Evolutionary conservation across 1,140 invertebrate genomes (phyloP).

Genomic region (Apis florea): DNA sequence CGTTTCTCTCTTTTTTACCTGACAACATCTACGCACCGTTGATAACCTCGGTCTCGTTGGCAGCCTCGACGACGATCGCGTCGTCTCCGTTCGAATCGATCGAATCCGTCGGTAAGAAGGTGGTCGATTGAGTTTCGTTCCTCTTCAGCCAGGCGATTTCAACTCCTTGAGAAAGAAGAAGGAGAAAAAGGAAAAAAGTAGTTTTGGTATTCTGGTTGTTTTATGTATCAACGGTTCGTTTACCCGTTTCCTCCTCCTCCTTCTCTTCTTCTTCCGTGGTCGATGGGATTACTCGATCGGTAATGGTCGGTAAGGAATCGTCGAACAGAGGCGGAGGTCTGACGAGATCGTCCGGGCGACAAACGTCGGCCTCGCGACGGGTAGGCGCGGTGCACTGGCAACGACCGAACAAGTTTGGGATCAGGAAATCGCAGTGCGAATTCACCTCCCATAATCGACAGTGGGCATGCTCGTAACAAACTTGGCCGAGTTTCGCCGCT

Average conservation of each 20-base stretch:
- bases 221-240: neutral
- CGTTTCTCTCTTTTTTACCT: neutral
- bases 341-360: constrained; percentile 73
- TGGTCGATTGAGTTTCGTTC: constrained; percentile 71
- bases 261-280: constrained; percentile 20
- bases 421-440: constrained; percentile 92
- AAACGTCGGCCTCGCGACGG: constrained; percentile 84
- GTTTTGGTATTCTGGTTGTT: too few relatives aligned
- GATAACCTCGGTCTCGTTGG: constrained; percentile 60
- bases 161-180: constrained; percentile 64
- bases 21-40: constrained; percentile 34
- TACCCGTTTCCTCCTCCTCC: too few relatives aligned
- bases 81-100: constrained; percentile 72
- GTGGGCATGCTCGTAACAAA: constrained; percentile 94
- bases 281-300: neutral
- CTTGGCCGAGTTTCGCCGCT: constrained; percentile 92
- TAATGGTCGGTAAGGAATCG: neutral
- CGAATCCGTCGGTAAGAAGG: constrained; percentile 58
- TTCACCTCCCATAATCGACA: constrained; percentile 90
- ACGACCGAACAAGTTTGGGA: constrained; percentile 92
- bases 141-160: constrained; percentile 77
- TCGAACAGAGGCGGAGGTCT: constrained; percentile 55
- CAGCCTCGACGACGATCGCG: constrained; percentile 74
- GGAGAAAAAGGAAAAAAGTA: too few relatives aligned
- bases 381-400: constrained; percentile 89